Percentiles rank a stretch among this genome's conserved stretches.
phyloP scores from a whole-genome alignment of 2,113 vertebrate genomes.

The Noctilio leporinus region DNA sequence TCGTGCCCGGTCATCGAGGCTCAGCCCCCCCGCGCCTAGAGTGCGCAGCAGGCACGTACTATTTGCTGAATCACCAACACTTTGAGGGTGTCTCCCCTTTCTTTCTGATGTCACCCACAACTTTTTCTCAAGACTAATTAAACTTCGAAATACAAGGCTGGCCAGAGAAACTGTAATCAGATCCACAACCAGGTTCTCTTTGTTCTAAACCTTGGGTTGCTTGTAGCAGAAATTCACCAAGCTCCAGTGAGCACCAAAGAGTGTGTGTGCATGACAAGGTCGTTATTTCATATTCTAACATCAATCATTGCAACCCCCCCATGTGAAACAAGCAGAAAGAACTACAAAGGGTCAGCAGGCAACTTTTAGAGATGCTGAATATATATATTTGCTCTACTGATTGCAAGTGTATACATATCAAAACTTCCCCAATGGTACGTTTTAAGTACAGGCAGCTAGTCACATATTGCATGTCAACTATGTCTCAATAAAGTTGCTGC shows the following conservation, averaged over 20 bases:
- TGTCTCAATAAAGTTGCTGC: background rate
- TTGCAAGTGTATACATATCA: too few relatives aligned
- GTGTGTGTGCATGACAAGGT: background rate
- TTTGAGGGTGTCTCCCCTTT: background rate
- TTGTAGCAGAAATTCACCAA: background rate
- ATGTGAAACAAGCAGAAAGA: background rate
- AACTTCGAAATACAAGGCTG: background rate
- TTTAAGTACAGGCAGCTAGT: background rate
- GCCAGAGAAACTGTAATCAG: background rate
- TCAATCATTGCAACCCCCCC: background rate
- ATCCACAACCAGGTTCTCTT: background rate
- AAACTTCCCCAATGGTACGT: too few relatives aligned
- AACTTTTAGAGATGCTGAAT: too few relatives aligned
- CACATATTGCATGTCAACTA: too few relatives aligned
- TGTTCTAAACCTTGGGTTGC: background rate
- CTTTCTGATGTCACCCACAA: background rate
- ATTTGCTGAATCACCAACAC: background rate
- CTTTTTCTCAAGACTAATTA: background rate
- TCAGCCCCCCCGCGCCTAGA: too few relatives aligned
- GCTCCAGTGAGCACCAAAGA: background rate
- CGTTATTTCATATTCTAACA: background rate
- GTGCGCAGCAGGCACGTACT: too few relatives aligned
- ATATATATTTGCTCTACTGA: background rate
- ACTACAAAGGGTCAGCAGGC: background rate
- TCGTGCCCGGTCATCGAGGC: background rate